Evolutionary conservation across 1,140 invertebrate genomes (phyloP).

Genomic region (Leptinotarsa undecemlineata): DNA sequence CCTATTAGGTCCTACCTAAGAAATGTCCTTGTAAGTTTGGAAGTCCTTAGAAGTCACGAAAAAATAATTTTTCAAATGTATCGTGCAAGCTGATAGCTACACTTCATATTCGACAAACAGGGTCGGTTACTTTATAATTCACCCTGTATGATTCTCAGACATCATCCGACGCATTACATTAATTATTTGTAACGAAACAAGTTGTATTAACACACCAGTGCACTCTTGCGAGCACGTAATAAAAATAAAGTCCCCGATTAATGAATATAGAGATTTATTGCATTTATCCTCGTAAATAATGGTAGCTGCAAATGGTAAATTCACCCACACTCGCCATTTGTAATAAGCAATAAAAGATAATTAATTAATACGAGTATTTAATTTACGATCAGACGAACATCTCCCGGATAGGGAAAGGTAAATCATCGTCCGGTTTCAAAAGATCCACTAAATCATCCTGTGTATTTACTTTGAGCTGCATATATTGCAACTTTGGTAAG

Average conservation of each 20-base stretch:
- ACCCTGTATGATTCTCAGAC: too few species aligned
- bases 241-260: constrained; percentile 43
- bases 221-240: constrained; percentile 22
- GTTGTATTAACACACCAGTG: constrained; percentile 27
- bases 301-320: constrained; percentile 44
- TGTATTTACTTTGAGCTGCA: background rate
- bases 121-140: too few species aligned
- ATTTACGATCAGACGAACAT: constrained; percentile 36
- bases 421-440: background rate
- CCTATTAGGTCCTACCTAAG: too few species aligned
- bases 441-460: background rate
- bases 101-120: too few species aligned
- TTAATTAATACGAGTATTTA: constrained; percentile 41
- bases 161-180: background rate
- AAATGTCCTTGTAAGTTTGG: too few species aligned
- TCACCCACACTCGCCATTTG: constrained; percentile 44
- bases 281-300: constrained; percentile 43
- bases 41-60: too few species aligned
- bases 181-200: constrained; percentile 19
- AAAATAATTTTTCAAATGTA: too few species aligned
- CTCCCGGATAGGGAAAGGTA: background rate
- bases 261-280: constrained; percentile 46
- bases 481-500: background rate
- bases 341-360: constrained; percentile 44
- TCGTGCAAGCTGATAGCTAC: too few species aligned